Conservation (phyloP, 2,888 invertebrate genomes). For the Geotrupes spiniger region DNA sequence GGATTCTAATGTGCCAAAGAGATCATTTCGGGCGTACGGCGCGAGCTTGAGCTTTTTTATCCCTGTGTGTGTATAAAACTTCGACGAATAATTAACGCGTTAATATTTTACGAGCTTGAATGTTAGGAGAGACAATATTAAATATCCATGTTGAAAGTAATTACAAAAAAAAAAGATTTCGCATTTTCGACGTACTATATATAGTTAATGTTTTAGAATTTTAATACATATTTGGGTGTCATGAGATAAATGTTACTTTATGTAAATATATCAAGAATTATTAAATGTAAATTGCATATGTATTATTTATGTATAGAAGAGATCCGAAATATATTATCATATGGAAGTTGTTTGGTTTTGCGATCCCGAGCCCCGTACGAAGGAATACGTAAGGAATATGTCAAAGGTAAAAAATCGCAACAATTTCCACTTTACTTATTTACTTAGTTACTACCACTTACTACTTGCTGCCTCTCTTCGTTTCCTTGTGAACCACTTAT, state of each 20-base stretch:
- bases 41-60: conserved; percentile 9
- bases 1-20: conserved; percentile 8
- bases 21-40: conserved; percentile 2
- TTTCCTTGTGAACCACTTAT: no score
- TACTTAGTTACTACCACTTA: no score
- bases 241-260: conserved; percentile 5
- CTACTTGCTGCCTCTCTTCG: no score
- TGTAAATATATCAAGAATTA: conserved; percentile 20
- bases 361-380: no score
- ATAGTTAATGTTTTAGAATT: conserved; percentile 14
- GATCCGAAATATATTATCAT: no score
- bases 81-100: conserved; percentile 18
- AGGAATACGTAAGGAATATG: no score
- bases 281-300: conserved; percentile 7
- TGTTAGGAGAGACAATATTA: conserved; percentile 22
- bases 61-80: conserved; percentile 14
- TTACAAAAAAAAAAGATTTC: conserved; percentile 7
- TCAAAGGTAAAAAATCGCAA: no score
- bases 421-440: no score
- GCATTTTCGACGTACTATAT: conserved; percentile 9
- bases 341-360: no score
- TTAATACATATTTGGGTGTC: conserved; percentile 12
- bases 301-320: no score
- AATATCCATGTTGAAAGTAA: conserved; percentile 9
- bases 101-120: conserved; percentile 18